Conservation (phyloP, 2,797 vertebrate species). For the Brotula barbata region DNA sequence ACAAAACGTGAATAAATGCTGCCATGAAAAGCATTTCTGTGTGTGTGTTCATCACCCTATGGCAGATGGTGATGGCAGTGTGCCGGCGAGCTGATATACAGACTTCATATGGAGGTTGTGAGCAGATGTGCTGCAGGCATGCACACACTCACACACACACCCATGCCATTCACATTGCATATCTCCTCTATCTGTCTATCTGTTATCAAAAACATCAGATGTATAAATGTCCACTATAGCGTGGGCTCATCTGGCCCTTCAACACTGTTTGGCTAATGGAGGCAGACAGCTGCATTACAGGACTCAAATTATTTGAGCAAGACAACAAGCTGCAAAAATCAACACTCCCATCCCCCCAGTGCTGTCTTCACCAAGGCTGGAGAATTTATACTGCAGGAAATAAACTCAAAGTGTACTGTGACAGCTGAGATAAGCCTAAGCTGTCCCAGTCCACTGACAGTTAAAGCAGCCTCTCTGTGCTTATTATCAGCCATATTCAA, state of each 20-base stretch:
- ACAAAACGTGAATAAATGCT: slow-evolving; percentile 1
- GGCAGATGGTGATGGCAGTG: background rate
- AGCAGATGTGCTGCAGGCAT: background rate
- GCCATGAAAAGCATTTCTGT: background rate
- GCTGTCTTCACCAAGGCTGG: slow-evolving; percentile 10
- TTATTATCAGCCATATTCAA: slow-evolving; percentile 34
- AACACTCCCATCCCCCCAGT: background rate
- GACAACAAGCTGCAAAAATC: slow-evolving; percentile 34
- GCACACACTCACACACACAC: background rate
- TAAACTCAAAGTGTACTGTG: slow-evolving; percentile 29
- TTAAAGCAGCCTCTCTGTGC: slow-evolving; percentile 21
- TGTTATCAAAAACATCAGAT: slow-evolving; percentile 10
- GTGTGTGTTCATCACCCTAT: slow-evolving; percentile 8
- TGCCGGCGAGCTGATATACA: slow-evolving; percentile 2
- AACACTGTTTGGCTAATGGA: slow-evolving; percentile 9
- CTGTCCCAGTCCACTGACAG: slow-evolving; percentile 21
- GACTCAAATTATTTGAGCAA: slow-evolving; percentile 20
- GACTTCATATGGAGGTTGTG: background rate
- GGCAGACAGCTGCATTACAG: slow-evolving; percentile 7
- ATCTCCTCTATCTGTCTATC: background rate
- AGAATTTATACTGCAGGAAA: slow-evolving; percentile 42
- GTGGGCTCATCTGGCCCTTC: slow-evolving; percentile 34
- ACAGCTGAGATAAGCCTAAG: slow-evolving; percentile 39
- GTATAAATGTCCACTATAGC: background rate
- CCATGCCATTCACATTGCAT: background rate